Conservation (phyloP, 2,113 vertebrate species). For the Cyanocitta stelleri region DNA sequence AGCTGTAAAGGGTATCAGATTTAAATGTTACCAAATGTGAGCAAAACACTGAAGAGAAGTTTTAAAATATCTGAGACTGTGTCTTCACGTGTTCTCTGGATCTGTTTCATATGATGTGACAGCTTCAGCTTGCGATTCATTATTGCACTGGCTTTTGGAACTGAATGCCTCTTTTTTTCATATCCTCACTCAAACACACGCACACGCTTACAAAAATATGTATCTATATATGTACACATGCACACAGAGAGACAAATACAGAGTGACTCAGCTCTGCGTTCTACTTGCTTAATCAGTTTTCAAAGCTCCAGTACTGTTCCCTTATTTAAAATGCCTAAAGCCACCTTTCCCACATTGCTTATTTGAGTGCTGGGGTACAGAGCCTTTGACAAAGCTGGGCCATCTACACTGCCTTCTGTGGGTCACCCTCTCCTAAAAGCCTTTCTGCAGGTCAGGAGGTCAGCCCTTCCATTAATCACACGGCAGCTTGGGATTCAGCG, state of each 20-base stretch:
- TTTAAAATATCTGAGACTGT: slow-evolving; percentile 40
- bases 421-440: background rate
- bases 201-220: slow-evolving; percentile 23
- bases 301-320: background rate
- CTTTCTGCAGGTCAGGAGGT: background rate
- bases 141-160: slow-evolving; percentile 38
- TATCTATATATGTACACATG: slow-evolving; percentile 44
- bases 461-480: background rate
- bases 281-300: slow-evolving; percentile 15
- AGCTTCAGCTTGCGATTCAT: background rate
- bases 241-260: slow-evolving; percentile 9
- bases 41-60: slow-evolving; percentile 11
- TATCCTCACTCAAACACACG: background rate
- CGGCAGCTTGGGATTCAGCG: accelerated
- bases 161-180: background rate
- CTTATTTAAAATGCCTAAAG: background rate
- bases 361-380: background rate
- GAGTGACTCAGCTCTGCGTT: slow-evolving; percentile 44
- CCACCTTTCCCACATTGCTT: background rate
- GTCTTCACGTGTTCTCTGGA: background rate
- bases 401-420: accelerated
- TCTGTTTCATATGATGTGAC: slow-evolving; percentile 51
- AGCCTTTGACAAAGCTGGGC: background rate
- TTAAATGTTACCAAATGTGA: slow-evolving; percentile 57
- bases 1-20: background rate